These are phyloP conservation scores for Rhadinocentrus ornatus DNA, from an alignment of 2,797 vertebrate genomes.

Conservation along the genomic window DNA sequence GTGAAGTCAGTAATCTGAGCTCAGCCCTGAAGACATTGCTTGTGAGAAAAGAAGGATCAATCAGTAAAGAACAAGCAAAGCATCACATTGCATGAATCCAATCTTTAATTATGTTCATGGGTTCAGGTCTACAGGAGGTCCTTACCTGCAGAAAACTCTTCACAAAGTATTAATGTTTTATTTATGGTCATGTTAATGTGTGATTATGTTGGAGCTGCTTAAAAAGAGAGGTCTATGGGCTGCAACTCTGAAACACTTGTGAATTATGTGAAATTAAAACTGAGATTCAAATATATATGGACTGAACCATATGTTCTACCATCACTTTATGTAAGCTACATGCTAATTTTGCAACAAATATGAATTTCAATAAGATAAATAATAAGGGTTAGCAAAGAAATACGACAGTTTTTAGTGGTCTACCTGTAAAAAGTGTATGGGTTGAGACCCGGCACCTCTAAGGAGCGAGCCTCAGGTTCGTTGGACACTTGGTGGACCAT, in stretches of 20 bases:
- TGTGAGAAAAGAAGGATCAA: not conserved
- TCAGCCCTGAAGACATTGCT: not conserved
- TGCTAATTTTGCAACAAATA: not conserved
- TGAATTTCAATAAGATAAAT: not conserved
- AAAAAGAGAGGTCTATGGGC: not conserved
- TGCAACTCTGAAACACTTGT: not conserved
- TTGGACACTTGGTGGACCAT: conserved; percentile 89
- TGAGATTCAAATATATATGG: not conserved
- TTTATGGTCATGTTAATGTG: not conserved
- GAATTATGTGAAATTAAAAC: not conserved
- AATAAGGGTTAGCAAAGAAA: rapidly evolving
- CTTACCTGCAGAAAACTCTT: not conserved
- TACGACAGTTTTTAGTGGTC: not conserved
- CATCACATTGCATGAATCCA: not conserved
- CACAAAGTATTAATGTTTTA: not conserved
- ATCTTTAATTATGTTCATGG: not conserved
- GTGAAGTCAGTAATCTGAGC: not conserved
- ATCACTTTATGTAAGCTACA: not conserved
- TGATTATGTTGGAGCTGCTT: not conserved
- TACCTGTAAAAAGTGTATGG: conserved; percentile 92
- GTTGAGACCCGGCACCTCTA: conserved; percentile 93
- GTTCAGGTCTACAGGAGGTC: not conserved
- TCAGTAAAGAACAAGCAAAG: not conserved
- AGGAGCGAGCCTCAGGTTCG: conserved; percentile 90
- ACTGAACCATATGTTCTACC: not conserved